phyloP scores from a whole-genome alignment of 2,113 vertebrate species.

The Propithecus coquereli region DNA sequence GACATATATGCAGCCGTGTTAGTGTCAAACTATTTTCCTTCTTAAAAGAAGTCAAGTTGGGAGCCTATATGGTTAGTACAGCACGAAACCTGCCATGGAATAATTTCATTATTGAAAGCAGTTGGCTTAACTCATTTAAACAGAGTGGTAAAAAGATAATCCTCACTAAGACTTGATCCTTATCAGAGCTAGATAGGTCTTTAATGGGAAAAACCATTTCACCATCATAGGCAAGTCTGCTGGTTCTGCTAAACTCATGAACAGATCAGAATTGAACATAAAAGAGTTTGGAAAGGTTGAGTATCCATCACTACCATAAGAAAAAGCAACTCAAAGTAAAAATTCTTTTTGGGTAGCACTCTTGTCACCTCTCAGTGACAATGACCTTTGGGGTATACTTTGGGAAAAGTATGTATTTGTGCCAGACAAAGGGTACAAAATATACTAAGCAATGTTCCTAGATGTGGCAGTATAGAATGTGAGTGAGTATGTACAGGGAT shows the following conservation, averaged over 20 bases:
- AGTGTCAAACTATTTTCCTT: neutral
- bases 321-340: conserved; percentile 11
- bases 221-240: neutral
- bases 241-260: neutral
- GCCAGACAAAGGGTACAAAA: neutral
- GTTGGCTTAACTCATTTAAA: neutral
- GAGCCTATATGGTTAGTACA: no score
- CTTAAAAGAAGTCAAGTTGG: neutral
- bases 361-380: neutral
- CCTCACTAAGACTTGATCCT: neutral
- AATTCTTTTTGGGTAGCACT: neutral
- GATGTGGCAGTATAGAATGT: neutral
- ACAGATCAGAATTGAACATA: neutral
- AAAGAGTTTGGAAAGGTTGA: neutral
- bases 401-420: neutral
- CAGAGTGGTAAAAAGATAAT: neutral
- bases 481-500: neutral
- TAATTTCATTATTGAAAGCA: conserved; percentile 13
- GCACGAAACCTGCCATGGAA: neutral
- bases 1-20: conserved; percentile 34
- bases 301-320: neutral
- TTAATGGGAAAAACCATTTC: neutral
- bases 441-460: neutral
- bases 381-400: neutral
- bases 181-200: neutral